These are phyloP conservation scores for Poecile montanus DNA, from an alignment of 2,797 vertebrate species.

Conservation along the genomic window DNA sequence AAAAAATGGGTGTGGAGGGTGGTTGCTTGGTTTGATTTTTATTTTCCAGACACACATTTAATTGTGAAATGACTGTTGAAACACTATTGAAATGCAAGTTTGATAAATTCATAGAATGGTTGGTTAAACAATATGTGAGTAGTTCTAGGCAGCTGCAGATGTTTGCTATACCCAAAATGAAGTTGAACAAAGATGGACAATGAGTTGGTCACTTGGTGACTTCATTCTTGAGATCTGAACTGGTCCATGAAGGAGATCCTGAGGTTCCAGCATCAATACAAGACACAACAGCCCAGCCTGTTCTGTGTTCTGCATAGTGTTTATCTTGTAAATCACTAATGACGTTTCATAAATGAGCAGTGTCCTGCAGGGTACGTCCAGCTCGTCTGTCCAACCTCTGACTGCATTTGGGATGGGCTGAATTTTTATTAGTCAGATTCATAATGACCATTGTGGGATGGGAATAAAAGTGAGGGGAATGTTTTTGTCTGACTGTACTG, in stretches of 20 bases:
- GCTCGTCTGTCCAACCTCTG: not conserved
- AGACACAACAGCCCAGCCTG: not conserved
- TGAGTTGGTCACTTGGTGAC: not conserved
- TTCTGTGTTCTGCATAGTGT: not conserved
- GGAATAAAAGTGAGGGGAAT: not conserved
- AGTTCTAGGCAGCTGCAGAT: not conserved
- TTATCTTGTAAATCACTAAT: not conserved
- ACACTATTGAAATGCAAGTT: not conserved
- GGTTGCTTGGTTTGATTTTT: not conserved
- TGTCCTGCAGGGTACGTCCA: not conserved
- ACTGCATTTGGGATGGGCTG: not conserved
- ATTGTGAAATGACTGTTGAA: not conserved
- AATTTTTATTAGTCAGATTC: not conserved
- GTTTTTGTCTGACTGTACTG: not conserved
- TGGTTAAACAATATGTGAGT: not conserved
- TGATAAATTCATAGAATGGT: not conserved
- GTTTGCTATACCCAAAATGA: not conserved
- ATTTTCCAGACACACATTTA: not conserved
- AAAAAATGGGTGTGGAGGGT: not conserved
- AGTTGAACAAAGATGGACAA: not conserved
- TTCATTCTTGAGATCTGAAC: not conserved
- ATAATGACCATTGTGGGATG: not conserved
- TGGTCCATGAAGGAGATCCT: fast-evolving
- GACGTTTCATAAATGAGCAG: not conserved
- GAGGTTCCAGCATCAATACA: not conserved